Evolutionary conservation across 2,888 invertebrate species (phyloP).

Genomic region (Cheilosia pagana): DNA sequence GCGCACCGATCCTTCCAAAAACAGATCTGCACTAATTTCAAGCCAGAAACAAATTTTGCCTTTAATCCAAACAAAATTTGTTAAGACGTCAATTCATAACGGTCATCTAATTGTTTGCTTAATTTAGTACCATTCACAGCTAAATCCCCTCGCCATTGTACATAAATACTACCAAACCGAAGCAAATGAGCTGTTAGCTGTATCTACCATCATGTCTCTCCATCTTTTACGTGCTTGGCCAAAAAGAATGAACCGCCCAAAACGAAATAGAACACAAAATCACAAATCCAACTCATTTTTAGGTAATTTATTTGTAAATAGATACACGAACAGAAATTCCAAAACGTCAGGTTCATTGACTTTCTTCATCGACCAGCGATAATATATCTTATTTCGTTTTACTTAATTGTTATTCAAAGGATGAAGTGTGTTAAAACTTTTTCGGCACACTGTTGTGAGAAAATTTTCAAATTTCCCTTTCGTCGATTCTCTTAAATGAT

Average conservation of each 20-base stretch:
- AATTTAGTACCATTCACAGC: slow-evolving; percentile 53
- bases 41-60: not conserved
- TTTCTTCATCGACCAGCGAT: slow-evolving; percentile 26
- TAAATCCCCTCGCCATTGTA: slow-evolving; percentile 28
- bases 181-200: not conserved
- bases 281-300: slow-evolving; percentile 21
- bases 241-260: slow-evolving; percentile 14
- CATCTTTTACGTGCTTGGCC: slow-evolving; percentile 5
- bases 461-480: not conserved
- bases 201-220: not conserved
- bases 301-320: slow-evolving; percentile 49
- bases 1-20: too few species aligned
- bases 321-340: slow-evolving; percentile 52
- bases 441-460: slow-evolving; percentile 46
- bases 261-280: slow-evolving; percentile 35
- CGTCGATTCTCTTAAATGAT: slow-evolving; percentile 14
- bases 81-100: slow-evolving; percentile 48
- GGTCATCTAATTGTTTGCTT: slow-evolving; percentile 37
- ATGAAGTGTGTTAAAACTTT: slow-evolving; percentile 54
- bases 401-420: slow-evolving; percentile 53
- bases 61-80: not conserved
- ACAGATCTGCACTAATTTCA: too few species aligned
- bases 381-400: slow-evolving; percentile 6
- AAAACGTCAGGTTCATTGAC: slow-evolving; percentile 55
- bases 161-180: slow-evolving; percentile 14